Percentiles rank a stretch among this genome's conserved stretches.
phyloP scores from a whole-genome alignment of 2,797 vertebrate species.

The Eulemur albifrons region DNA sequence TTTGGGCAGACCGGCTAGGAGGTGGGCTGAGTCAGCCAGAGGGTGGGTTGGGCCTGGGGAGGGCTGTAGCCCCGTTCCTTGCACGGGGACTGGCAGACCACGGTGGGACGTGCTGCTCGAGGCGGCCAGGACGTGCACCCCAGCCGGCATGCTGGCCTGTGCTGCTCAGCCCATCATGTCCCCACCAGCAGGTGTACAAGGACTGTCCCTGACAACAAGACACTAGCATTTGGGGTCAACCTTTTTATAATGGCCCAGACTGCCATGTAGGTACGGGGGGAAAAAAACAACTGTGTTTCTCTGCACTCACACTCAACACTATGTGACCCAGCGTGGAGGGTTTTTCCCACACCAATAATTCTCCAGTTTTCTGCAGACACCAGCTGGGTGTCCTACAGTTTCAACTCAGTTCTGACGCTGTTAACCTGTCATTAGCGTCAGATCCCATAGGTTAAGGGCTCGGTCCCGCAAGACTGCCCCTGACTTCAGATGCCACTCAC shows the following conservation, averaged over 20 bases:
- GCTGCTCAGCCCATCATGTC: neutral
- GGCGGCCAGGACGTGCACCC: too few species aligned
- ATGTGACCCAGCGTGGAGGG: neutral
- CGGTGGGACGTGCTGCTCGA: neutral
- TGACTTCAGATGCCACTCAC: neutral
- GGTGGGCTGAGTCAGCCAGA: neutral
- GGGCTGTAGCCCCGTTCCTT: neutral
- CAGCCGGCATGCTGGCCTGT: neutral
- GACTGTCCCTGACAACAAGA: neutral
- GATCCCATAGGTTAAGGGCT: neutral
- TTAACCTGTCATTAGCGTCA: neutral
- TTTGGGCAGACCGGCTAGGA: neutral
- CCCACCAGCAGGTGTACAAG: neutral
- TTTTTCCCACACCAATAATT: neutral
- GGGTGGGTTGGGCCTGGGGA: neutral
- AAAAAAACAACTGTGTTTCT: neutral
- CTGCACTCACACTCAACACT: neutral
- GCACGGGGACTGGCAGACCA: neutral
- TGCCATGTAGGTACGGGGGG: rapidly evolving
- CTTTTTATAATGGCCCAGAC: neutral
- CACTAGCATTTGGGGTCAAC: neutral
- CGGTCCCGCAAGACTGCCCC: neutral
- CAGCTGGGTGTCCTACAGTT: neutral
- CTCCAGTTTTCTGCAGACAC: neutral
- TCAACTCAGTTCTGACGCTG: neutral